Percentiles rank a stretch among this genome's conserved stretches.
phyloP scores from a whole-genome alignment of 2,113 vertebrate species.

The Paramormyrops kingsleyae region DNA sequence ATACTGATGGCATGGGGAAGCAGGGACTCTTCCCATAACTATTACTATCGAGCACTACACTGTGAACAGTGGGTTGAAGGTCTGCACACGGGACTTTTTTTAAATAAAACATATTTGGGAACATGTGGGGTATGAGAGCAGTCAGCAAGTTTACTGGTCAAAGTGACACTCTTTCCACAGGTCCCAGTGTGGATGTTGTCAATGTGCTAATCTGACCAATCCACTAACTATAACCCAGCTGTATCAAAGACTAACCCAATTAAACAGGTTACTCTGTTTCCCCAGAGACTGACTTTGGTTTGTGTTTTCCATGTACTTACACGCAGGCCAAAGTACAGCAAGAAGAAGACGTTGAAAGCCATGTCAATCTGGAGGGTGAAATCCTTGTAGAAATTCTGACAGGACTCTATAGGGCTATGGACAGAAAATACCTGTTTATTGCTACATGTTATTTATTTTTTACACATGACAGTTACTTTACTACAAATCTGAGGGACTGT shows the following conservation, averaged over 20 bases:
- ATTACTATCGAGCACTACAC: not conserved
- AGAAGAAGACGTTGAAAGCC: conserved; percentile 99
- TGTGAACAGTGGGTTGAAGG: not conserved
- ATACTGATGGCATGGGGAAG: not conserved
- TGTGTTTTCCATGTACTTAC: conserved; percentile 63
- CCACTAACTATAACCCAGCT: not conserved
- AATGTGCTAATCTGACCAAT: not conserved
- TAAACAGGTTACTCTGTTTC: not conserved
- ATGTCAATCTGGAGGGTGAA: conserved; percentile 99
- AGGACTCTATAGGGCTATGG: conserved; percentile 97
- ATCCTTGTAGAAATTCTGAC: conserved; percentile 99
- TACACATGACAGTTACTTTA: not conserved
- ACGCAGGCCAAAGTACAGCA: conserved; percentile 95
- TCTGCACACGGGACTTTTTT: not conserved
- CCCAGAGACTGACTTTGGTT: not conserved
- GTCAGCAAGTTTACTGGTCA: not conserved
- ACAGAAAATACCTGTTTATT: conserved; percentile 10
- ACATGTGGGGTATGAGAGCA: not conserved
- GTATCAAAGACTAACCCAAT: not conserved
- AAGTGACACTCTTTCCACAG: not conserved
- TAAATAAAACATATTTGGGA: not conserved
- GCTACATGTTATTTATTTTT: not conserved
- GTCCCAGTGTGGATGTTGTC: not conserved
- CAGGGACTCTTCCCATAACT: not conserved
- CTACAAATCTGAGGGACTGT: not conserved